Base-by-base conservation (phyloP, 2,888 invertebrate species). In the Latrodectus elegans region DNA sequence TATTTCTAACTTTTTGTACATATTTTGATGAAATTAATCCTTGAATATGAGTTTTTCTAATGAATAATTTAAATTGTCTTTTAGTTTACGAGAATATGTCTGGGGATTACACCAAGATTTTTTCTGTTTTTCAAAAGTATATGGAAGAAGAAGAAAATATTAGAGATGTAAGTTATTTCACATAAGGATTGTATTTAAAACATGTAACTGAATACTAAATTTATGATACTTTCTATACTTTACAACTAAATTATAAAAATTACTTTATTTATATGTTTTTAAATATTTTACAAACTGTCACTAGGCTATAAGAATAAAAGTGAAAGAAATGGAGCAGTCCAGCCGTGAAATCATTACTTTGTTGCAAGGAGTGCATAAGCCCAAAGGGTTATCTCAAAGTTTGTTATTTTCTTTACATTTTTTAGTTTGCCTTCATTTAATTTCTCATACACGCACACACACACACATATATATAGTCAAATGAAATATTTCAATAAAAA, bases 281-380 rank as follows among this genome's bases (percentile, higher is more conserved):
- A 12, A 4, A 17, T n/a, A 12, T 17, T 64, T 64, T 64, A 12
- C 15, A 64, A 10, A 64, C 15, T 64, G 0, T 8, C 17, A 22
- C 38, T 22, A 91, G 90, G 94, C 94, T 92, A 95, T 96, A 86
- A 94, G 95, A n/a, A 93, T 92, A 72, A 94, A 94, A 81, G 95
- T 95, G 76, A 95, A 94, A 91, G 95, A 96, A 91, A 94, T 97
- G 72, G 97, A 97, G 90, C 95, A 96, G 91, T 93, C 94, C 88
- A 94, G 95, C 0, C 94, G 97, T 82, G 96, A 96, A 92, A 95
- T 96, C 52, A 93, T 95, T n/a, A 96, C 96, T 49, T 93, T 94
- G 26, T 93, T 97, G 53, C 97, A 97, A 93, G 94, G 95, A 38
- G 96, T 97, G 89, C 97, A 98, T 91, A 95, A 95, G 90, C 93